Evolutionary conservation across 23 tunicate genomes (phyloP).

Genomic region (Halocynthia aurantium): DNA sequence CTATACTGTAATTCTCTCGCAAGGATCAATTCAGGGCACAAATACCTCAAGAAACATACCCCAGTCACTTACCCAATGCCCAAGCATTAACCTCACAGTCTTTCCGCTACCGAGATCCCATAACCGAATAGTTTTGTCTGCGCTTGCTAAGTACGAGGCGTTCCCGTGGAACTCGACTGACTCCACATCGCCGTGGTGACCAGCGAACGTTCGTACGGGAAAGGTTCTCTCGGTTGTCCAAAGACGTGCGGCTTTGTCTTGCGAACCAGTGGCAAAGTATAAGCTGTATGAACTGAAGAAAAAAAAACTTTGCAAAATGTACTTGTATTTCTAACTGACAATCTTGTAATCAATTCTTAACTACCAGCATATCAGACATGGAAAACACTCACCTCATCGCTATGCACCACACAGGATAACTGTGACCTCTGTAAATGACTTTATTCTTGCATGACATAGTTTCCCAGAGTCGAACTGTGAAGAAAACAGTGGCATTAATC

Average conservation of each 20-base stretch:
- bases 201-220: slow-evolving; percentile 69
- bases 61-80: slow-evolving; percentile 51
- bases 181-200: slow-evolving; percentile 67
- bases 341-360: background rate
- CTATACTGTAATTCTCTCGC: no score
- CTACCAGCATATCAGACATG: background rate
- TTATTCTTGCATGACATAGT: slow-evolving; percentile 32
- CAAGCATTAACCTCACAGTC: slow-evolving; percentile 68
- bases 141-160: slow-evolving; percentile 57
- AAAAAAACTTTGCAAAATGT: background rate
- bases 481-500: background rate
- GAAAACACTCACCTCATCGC: slow-evolving; percentile 24
- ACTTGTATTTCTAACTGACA: background rate
- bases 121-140: slow-evolving; percentile 51
- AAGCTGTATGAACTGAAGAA: slow-evolving; percentile 30
- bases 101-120: slow-evolving; percentile 84
- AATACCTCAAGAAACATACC: background rate
- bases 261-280: slow-evolving; percentile 81
- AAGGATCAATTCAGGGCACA: no score
- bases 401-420: slow-evolving; percentile 53
- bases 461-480: slow-evolving; percentile 73
- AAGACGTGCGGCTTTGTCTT: slow-evolving; percentile 50
- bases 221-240: slow-evolving; percentile 66
- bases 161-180: slow-evolving; percentile 69
- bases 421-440: slow-evolving; percentile 64